Base-by-base conservation (phyloP, 2,113 vertebrate genomes). In the Probosciger aterrimus region DNA sequence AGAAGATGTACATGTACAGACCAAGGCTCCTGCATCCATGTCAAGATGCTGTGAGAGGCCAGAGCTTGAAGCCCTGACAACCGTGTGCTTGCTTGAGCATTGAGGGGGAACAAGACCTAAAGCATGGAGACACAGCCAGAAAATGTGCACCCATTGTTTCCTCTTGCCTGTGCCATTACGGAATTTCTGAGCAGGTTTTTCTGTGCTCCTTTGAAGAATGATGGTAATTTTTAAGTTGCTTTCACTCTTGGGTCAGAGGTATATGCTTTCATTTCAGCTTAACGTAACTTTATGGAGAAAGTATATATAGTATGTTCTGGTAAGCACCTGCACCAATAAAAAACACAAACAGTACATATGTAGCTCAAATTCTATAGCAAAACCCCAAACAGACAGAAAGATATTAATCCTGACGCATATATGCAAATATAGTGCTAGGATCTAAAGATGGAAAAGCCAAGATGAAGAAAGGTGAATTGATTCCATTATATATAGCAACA, bases 41-140 rank as follows among this genome's bases (percentile, higher is more conserved):
- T 28, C 6, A 3, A 28, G 43, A 9, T 27, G 27, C 55, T 73
- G 71, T 0, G 2, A 9, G 81, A 18, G 37, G 37, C 37, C 60
- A 50, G 49, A 59, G 49, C 10, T 62, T 31, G 53, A n/a, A 83
- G 44, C 27, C 33, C 44, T 2, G 8, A 23, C 15, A 57, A 27
- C 60, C 4, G 0, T 5, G 35, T 24, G 41, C 49, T 70, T 2
- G 0, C 33, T n/a, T n/a, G 28, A 77, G 19, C 49, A 16, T 3
- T 0, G 0, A 52, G 33, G 33, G 9, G 6, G 10, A 19, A 35
- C 52, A 79, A 14, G 39, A 23, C 52, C 43, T 15, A 8, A 47
- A 62, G 22, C 13, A 0, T 7, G 19, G 39, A 27, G 44, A 10
- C 50, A 11, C 24, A 31, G 52, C 31, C 52, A 35, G 3, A 62